Evolutionary conservation across 2,888 invertebrate genomes (phyloP), one percentile per base, ranked within the genome.

Genomic region (Corythucha ciliata): DNA sequence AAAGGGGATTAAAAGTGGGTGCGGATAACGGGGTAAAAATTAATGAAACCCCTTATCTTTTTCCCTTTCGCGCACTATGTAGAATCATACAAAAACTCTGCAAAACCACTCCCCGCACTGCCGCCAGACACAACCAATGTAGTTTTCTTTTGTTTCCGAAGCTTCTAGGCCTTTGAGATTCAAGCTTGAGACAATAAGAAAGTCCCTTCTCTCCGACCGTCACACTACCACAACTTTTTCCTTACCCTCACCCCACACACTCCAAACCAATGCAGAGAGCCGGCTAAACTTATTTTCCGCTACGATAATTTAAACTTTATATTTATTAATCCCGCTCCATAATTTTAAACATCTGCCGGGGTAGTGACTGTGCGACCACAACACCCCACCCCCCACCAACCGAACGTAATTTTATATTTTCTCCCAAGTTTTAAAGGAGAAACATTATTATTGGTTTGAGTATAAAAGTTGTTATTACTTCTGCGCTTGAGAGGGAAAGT

Each of bases 11-110:
- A n/a, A n/a, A n/a, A n/a, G n/a, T n/a, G n/a, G n/a, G 20, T 2
- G 45, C 27, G 29, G 26, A 10, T 14, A 20, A 18, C n/a, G 29
- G 45, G 44, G 27, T 26, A 45, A 45, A 45, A 45, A 45, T 45
- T 45, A 45, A 45, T 45, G 45, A 45, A 45, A 39, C 12, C 45
- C 45, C 45, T 45, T 45, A 45, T 45, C 45, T 45, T 29, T 18
- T 14, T 21, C 39, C 39, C n/a, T 14, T 20, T 20, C 14, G 16
- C 36, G 10, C 8, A 8, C 36, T 16, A 39, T n/a, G n/a, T n/a
- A n/a, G n/a, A n/a, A n/a, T n/a, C n/a, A n/a, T n/a, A n/a, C n/a
- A n/a, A n/a, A n/a, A n/a, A n/a, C n/a, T n/a, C n/a, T n/a, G n/a
- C n/a, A n/a, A n/a, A n/a, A n/a, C n/a, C n/a, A n/a, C n/a, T n/a